Conservation (phyloP, 2,888 invertebrate genomes). For the Zele albiditarsus region DNA sequence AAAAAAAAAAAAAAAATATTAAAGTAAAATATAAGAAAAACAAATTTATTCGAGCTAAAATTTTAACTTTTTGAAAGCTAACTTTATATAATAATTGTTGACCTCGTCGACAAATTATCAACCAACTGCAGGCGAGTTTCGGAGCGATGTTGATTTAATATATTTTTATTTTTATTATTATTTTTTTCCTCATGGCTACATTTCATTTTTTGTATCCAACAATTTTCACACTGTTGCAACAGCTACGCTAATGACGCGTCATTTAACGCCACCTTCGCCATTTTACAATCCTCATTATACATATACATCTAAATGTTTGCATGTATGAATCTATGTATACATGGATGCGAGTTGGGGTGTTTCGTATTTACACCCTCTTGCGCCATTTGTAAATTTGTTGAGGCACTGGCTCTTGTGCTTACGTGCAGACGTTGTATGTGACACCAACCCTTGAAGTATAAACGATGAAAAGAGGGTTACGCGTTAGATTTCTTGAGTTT, state of each 20-base stretch:
- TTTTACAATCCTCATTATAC: background rate
- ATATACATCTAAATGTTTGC: background rate
- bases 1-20: background rate
- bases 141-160: background rate
- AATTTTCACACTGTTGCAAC: background rate
- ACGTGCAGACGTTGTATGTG: background rate
- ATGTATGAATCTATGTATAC: background rate
- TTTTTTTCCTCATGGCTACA: background rate
- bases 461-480: background rate
- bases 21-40: background rate
- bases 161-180: background rate
- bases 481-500: too few species aligned
- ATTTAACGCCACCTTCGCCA: background rate
- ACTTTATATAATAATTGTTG: background rate
- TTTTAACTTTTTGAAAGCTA: background rate
- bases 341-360: background rate
- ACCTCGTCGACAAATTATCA: background rate
- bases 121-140: background rate
- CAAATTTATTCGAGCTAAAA: background rate
- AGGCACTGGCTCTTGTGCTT: background rate
- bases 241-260: constrained; percentile 4
- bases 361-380: background rate
- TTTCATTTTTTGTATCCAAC: background rate
- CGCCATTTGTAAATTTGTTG: background rate
- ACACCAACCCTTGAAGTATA: background rate